phyloP scores from a whole-genome alignment of 2,113 vertebrate species.

The Charadrius vociferus region DNA sequence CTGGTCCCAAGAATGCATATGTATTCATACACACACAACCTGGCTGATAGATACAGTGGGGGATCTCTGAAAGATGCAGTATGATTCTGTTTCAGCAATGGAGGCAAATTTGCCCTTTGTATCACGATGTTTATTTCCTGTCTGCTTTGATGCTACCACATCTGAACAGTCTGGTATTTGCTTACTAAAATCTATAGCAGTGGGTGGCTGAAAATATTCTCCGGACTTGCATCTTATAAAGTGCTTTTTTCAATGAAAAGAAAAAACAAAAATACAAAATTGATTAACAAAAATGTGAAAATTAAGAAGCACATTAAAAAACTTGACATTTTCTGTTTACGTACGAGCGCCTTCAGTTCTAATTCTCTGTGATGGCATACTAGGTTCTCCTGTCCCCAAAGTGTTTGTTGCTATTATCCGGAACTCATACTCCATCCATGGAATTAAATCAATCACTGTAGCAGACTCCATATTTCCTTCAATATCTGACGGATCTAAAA shows the following conservation, averaged over 20 bases:
- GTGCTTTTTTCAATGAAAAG: not conserved
- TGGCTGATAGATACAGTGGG: not conserved
- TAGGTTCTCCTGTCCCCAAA: slow-evolving; percentile 90
- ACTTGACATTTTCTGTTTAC: slow-evolving; percentile 28
- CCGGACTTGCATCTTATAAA: not conserved
- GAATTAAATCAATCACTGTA: slow-evolving; percentile 88
- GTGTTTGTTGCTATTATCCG: slow-evolving; percentile 92
- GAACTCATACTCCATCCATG: slow-evolving; percentile 98
- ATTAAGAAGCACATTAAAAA: not conserved
- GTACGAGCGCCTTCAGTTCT: slow-evolving; percentile 88
- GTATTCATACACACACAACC: not conserved
- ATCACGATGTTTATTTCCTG: not conserved
- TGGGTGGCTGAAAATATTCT: not conserved
- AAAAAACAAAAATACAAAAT: not conserved
- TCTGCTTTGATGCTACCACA: not conserved
- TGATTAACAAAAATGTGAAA: not conserved
- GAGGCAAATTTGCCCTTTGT: not conserved
- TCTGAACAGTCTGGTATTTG: not conserved
- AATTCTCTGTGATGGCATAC: slow-evolving; percentile 84
- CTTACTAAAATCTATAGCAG: not conserved
- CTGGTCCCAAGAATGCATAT: not conserved
- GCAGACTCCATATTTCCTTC: slow-evolving; percentile 92
- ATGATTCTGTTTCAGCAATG: not conserved
- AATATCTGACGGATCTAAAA: slow-evolving; percentile 85
- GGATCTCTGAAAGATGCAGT: not conserved